A percentile compares a stretch with the other conserved stretches of the same genome.
These are phyloP conservation scores for Tryphoninae sp. DNA, from an alignment of 2,888 invertebrate species.

Conservation along the genomic window DNA sequence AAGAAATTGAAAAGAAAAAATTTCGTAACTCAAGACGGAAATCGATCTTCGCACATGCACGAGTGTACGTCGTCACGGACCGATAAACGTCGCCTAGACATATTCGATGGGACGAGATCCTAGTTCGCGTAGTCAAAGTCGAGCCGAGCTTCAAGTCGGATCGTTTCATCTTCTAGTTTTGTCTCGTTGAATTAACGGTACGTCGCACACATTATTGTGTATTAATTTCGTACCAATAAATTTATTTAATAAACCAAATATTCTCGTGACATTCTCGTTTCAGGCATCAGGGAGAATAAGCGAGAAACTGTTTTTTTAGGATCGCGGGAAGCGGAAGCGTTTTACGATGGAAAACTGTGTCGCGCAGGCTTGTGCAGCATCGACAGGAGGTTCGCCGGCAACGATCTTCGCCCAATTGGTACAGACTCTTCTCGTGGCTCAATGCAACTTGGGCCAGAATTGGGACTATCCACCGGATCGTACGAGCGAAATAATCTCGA, in stretches of 20 bases:
- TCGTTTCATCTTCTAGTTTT: constrained; percentile 6
- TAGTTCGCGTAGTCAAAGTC: background rate
- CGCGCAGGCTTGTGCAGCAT: constrained; percentile 65
- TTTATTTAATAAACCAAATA: background rate
- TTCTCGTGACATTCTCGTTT: background rate
- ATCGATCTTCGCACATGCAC: constrained; percentile 7
- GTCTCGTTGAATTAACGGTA: constrained; percentile 13
- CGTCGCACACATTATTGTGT: background rate
- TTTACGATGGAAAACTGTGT: constrained; percentile 72
- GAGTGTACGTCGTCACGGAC: background rate
- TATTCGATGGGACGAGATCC: background rate
- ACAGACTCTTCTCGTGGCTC: constrained; percentile 84
- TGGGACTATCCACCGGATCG: constrained; percentile 84
- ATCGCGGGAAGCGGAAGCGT: background rate
- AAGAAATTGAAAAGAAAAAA: constrained; percentile 1
- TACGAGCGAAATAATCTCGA: constrained; percentile 77
- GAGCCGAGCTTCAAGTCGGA: constrained; percentile 18
- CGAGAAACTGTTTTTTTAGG: background rate
- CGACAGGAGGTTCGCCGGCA: constrained; percentile 77
- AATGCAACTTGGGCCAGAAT: constrained; percentile 84
- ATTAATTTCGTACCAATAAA: too few species aligned
- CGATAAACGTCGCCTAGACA: constrained; percentile 19
- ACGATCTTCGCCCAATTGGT: constrained; percentile 84
- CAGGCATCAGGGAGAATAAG: background rate
- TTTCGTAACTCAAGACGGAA: constrained; percentile 39